Percentiles rank a stretch among this genome's conserved stretches.
Conservation (phyloP, 1,140 invertebrate genomes). For the Tetramorium simillimum region DNA sequence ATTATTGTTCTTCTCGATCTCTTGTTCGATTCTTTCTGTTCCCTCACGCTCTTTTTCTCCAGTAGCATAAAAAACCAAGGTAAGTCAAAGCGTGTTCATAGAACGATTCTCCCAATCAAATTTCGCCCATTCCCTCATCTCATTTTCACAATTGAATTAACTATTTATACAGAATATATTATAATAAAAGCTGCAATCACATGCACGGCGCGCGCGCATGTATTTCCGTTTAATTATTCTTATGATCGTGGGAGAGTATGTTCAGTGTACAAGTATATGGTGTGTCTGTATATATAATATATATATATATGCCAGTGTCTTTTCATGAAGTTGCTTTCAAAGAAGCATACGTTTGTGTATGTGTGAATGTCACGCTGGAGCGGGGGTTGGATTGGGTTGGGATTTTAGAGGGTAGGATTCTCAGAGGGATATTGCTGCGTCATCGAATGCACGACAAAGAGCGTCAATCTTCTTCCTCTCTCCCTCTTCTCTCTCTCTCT, state of each 20-base stretch:
- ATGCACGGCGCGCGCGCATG: conserved; percentile 56
- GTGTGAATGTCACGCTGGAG: conserved; percentile 1
- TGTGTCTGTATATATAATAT: not conserved
- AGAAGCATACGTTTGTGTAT: not conserved
- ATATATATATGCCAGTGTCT: not conserved
- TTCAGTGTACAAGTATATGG: not conserved
- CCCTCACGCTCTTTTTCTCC: conserved; percentile 10
- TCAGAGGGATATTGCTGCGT: conserved; percentile 61
- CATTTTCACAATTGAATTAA: conserved; percentile 81
- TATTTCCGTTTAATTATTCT: conserved; percentile 81
- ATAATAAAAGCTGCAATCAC: conserved; percentile 83
- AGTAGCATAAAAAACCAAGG: conserved; percentile 30
- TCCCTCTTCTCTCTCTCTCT: conserved; percentile 6
- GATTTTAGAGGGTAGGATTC: conserved; percentile 48
- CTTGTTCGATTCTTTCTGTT: not conserved
- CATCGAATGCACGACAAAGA: conserved; percentile 61
- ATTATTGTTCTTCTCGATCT: not conserved
- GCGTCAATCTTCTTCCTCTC: conserved; percentile 45
- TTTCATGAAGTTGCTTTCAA: not conserved
- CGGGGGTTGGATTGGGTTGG: conserved; percentile 53
- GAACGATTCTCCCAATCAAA: conserved; percentile 69
- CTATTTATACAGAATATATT: conserved; percentile 86
- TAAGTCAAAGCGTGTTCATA: not conserved
- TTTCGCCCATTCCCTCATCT: conserved; percentile 58
- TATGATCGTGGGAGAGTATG: conserved; percentile 67